These are phyloP conservation scores for Tupaia tana DNA, from an alignment of 2,113 vertebrate genomes.

Conservation along the genomic window DNA sequence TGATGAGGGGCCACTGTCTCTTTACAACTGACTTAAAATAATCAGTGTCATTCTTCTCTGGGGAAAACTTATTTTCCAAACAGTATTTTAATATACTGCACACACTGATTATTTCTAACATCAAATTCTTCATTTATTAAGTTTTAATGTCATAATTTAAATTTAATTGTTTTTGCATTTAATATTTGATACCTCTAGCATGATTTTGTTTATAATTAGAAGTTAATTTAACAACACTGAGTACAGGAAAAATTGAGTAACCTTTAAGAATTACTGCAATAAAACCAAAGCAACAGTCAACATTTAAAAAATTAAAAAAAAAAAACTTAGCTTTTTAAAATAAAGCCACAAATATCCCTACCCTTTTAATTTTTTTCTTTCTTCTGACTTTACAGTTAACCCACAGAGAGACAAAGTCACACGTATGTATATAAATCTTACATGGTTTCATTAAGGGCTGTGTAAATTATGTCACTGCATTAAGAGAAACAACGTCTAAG, in stretches of 20 bases:
- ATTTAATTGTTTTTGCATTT: neutral
- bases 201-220: neutral
- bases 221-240: slow-evolving; percentile 8
- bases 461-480: neutral
- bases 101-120: neutral
- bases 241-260: slow-evolving; percentile 28
- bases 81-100: neutral
- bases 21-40: neutral
- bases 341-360: neutral
- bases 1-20: neutral
- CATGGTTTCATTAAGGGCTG: neutral
- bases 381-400: slow-evolving; percentile 84
- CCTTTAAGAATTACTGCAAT: slow-evolving; percentile 16
- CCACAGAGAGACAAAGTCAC: slow-evolving; percentile 77
- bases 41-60: neutral
- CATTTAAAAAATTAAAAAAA: neutral
- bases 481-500: neutral
- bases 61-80: neutral
- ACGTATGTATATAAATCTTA: slow-evolving; percentile 83
- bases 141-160: neutral
- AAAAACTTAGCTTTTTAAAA: neutral
- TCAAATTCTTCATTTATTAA: neutral
- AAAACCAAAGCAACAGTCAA: slow-evolving; percentile 24
- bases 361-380: slow-evolving; percentile 23
- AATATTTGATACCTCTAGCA: neutral